Conservation (phyloP, 2,888 invertebrate genomes). For the Drosophila kanekoi region DNA sequence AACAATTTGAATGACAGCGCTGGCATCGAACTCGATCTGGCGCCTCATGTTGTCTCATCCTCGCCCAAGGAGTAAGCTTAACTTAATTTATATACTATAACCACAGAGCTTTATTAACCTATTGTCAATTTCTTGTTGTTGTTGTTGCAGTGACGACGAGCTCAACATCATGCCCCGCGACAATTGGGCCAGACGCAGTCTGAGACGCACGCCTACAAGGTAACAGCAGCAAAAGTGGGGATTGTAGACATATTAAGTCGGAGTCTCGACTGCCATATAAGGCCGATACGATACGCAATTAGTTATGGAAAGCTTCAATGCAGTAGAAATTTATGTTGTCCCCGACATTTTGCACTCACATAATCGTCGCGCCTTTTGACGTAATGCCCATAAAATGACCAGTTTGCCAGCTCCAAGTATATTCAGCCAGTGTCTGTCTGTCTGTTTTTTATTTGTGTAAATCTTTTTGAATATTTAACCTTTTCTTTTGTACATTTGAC, state of each 20-base stretch:
- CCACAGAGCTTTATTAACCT: slow-evolving; percentile 39
- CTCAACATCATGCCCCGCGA: slow-evolving; percentile 89
- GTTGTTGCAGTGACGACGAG: slow-evolving; percentile 86
- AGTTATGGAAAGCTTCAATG: slow-evolving; percentile 49
- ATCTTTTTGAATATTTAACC: slow-evolving; percentile 74
- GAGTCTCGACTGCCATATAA: slow-evolving; percentile 33
- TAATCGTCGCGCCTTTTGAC: slow-evolving; percentile 49
- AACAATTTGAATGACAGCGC: slow-evolving; percentile 78
- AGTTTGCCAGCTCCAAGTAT: slow-evolving; percentile 35
- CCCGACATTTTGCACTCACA: slow-evolving; percentile 37
- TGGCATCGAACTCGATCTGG: slow-evolving; percentile 84
- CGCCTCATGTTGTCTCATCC: slow-evolving; percentile 82
- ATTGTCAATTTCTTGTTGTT: slow-evolving; percentile 30
- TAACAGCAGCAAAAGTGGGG: slow-evolving; percentile 80
- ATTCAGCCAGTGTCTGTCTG: slow-evolving; percentile 28
- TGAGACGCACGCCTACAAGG: slow-evolving; percentile 93
- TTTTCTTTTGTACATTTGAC: slow-evolving; percentile 55
- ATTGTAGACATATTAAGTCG: slow-evolving; percentile 16
- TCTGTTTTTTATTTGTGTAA: slow-evolving; percentile 23
- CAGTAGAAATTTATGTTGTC: slow-evolving; percentile 39
- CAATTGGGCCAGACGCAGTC: slow-evolving; percentile 93
- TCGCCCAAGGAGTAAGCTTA: slow-evolving; percentile 77
- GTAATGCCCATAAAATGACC: slow-evolving; percentile 59
- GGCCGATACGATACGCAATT: slow-evolving; percentile 39
- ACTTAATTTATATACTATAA: slow-evolving; percentile 26